Percentiles rank a stretch among this genome's conserved stretches.
Conservation (phyloP, 1,140 invertebrate genomes). For the Drosophila melanica region DNA sequence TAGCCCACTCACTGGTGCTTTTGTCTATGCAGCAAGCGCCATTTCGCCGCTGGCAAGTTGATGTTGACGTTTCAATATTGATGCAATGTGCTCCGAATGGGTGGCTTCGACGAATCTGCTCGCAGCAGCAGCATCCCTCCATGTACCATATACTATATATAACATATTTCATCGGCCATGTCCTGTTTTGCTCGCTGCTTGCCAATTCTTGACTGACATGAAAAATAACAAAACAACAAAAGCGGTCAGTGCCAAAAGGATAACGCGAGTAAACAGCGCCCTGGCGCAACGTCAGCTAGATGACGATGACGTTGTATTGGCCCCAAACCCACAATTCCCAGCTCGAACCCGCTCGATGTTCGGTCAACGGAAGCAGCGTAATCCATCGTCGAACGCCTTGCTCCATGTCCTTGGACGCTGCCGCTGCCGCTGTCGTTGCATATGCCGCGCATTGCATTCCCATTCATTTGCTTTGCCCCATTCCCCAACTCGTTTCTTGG, state of each 20-base stretch:
- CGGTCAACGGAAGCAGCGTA: slow-evolving; percentile 59
- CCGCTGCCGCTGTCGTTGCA: slow-evolving; percentile 23
- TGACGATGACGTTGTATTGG: slow-evolving; percentile 50
- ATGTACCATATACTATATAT: slow-evolving; percentile 12
- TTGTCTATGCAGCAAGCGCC: slow-evolving; percentile 59
- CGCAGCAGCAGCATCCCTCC: slow-evolving; percentile 15
- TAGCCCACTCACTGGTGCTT: not conserved
- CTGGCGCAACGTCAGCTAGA: slow-evolving; percentile 53
- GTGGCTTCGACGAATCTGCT: not conserved
- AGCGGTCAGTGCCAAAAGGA: slow-evolving; percentile 75
- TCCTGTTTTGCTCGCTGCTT: slow-evolving; percentile 62
- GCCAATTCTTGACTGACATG: slow-evolving; percentile 81
- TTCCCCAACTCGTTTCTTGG: not conserved
- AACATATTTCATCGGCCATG: slow-evolving; percentile 77
- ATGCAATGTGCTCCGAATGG: slow-evolving; percentile 72
- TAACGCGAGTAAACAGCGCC: slow-evolving; percentile 64
- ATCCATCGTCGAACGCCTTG: slow-evolving; percentile 72
- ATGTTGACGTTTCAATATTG: slow-evolving; percentile 82
- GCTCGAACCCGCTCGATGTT: slow-evolving; percentile 12
- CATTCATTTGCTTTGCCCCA: slow-evolving; percentile 5
- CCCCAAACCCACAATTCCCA: slow-evolving; percentile 1
- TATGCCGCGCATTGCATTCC: slow-evolving; percentile 49
- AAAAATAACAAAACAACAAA: slow-evolving; percentile 81
- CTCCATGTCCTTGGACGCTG: slow-evolving; percentile 62
- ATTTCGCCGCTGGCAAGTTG: slow-evolving; percentile 77